Evolutionary conservation across 1,140 invertebrate species (phyloP), one percentile per base, ranked within the genome.

Genomic region (Drosophila repletoides): DNA sequence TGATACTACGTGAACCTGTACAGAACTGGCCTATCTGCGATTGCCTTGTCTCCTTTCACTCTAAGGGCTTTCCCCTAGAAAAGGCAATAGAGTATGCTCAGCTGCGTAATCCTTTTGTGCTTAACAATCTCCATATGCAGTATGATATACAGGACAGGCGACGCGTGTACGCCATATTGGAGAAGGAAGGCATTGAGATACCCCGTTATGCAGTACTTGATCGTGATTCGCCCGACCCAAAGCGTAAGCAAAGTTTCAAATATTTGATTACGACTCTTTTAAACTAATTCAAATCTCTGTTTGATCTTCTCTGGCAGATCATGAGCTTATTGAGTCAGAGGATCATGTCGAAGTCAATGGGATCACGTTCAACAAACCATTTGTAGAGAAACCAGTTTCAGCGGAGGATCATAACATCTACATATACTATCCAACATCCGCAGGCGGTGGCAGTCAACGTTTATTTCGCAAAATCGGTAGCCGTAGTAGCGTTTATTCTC

Each of bases 391-490:
- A 14, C 89, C 89, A 2, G 92, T 93, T 1, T 98, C 97, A 14
- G 99, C 99, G 0, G 99, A 99, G 92, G 98, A 99, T 92, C 99
- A 99, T 91, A 99, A 99, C 90, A 99, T 99, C 88, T 99, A 99
- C 90, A 99, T 99, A 79, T 99, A 99, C 91, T 99, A 99, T 92
- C 99, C 98, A 0, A 97, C 97, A 2, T 98, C 97, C 2, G 99
- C 98, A n/a, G 99, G 99, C 2, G 96, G 96, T 2, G 98, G 98
- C 1, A 98, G 97, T 90, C 98, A 99, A 90, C 93, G 98, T 76
- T 92, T 99, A 31, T 99, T 99, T 91, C 93, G 98, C 89, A 99
- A 99, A 96, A 99, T 99, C 90, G 98, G 98, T 45, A 98, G 97
- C 90, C 93, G 98, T 43, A 99, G 98, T 90, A 99, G 97, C 91